Evolutionary conservation across 1,140 invertebrate genomes (phyloP).

Genomic region (Neotoxoptera formosana): DNA sequence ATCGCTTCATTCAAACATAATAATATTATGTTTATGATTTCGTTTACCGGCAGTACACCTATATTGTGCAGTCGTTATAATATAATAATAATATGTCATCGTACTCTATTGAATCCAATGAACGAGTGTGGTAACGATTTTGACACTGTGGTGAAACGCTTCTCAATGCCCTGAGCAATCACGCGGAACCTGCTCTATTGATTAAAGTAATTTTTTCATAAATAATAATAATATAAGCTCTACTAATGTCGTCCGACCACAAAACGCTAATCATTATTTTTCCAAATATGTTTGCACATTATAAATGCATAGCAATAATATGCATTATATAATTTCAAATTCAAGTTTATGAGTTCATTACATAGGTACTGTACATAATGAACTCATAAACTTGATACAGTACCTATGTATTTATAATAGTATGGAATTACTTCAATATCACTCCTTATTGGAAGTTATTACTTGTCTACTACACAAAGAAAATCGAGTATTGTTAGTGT

Average conservation of each 20-base stretch:
- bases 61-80: no score
- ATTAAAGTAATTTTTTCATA: background rate
- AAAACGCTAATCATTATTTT: background rate
- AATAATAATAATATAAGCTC: background rate
- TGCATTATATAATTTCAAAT: no score
- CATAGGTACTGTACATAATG: no score
- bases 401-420: background rate
- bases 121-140: background rate
- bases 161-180: background rate
- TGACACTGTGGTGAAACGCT: background rate
- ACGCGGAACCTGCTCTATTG: background rate
- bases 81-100: background rate
- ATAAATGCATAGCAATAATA: background rate
- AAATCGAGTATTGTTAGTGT: no score
- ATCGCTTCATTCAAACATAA: background rate
- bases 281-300: background rate
- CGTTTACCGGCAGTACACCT: background rate
- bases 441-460: no score
- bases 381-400: no score
- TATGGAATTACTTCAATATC: no score
- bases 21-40: background rate
- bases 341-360: no score
- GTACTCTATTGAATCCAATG: background rate
- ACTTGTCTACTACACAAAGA: no score
- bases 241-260: background rate